A percentile compares a stretch with the other conserved stretches of the same genome.
These are phyloP conservation scores for Mercenaria mercenaria DNA, from an alignment of 1,140 invertebrate genomes.

Conservation along the genomic window DNA sequence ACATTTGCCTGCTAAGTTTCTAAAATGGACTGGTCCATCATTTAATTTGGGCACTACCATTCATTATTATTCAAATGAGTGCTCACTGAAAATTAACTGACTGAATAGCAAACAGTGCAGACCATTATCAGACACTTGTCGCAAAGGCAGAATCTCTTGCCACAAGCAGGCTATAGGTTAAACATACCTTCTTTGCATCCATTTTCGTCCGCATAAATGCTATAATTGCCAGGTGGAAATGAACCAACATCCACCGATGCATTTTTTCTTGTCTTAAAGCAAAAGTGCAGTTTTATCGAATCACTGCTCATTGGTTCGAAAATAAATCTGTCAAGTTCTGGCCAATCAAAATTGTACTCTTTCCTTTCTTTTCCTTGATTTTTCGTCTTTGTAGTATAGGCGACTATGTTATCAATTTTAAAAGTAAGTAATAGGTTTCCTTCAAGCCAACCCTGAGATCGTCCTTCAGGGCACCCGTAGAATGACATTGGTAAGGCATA, in stretches of 20 bases:
- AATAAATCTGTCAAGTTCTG: not conserved
- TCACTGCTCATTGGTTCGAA: not conserved
- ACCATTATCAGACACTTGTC: too few species aligned
- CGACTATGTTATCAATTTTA: not conserved
- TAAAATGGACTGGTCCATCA: too few species aligned
- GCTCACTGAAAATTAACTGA: too few species aligned
- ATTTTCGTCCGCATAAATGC: not conserved
- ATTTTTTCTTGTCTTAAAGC: not conserved
- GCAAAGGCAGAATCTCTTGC: too few species aligned
- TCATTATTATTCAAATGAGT: too few species aligned
- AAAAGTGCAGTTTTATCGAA: not conserved
- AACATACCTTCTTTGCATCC: not conserved
- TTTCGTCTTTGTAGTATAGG: not conserved
- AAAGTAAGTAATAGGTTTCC: not conserved
- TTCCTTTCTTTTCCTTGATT: not conserved
- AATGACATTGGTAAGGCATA: not conserved
- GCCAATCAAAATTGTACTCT: not conserved
- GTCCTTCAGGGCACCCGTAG: not conserved
- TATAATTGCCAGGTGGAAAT: not conserved
- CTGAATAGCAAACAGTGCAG: too few species aligned
- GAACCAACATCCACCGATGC: not conserved
- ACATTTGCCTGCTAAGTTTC: too few species aligned
- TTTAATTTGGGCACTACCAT: too few species aligned
- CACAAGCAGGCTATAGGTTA: too few species aligned
- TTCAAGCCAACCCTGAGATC: not conserved